These are phyloP conservation scores for Albula goreensis DNA, from an alignment of 2,113 vertebrate genomes.

Conservation along the genomic window DNA sequence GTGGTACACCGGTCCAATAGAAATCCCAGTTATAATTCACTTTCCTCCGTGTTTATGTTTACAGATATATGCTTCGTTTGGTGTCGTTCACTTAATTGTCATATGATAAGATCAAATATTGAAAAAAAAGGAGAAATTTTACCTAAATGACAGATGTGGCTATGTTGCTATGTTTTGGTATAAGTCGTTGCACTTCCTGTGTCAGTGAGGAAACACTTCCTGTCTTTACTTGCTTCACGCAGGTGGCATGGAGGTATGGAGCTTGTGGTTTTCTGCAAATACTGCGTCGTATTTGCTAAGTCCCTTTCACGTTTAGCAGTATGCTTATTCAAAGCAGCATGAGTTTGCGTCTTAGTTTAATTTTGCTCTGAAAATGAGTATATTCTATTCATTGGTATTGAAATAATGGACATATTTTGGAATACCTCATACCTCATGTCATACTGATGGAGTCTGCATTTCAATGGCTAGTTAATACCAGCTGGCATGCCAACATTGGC, in stretches of 20 bases:
- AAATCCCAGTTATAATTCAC: neutral
- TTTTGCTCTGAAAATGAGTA: too few relatives aligned
- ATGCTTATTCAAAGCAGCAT: too few relatives aligned
- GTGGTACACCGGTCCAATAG: too few relatives aligned
- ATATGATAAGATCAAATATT: neutral
- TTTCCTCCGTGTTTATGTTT: conserved; percentile 35
- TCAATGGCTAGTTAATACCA: neutral
- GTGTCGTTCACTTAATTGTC: neutral
- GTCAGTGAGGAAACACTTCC: neutral
- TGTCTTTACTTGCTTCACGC: neutral
- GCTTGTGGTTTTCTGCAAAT: neutral
- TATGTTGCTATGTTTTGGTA: conserved; percentile 15
- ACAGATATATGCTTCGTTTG: conserved; percentile 17
- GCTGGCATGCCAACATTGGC: neutral
- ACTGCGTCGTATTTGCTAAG: neutral
- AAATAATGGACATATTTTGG: too few relatives aligned
- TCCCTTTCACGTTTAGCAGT: too few relatives aligned
- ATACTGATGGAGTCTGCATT: neutral
- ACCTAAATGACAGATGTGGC: neutral
- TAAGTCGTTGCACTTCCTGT: conserved; percentile 35
- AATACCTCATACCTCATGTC: neutral
- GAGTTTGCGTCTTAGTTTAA: too few relatives aligned
- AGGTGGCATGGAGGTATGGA: neutral
- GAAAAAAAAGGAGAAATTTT: conserved; percentile 10
- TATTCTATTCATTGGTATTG: too few relatives aligned